Evolutionary conservation across 2,888 invertebrate genomes (phyloP), one percentile per base, ranked within the genome.

Genomic region (Ganaspis brasiliensis): DNA sequence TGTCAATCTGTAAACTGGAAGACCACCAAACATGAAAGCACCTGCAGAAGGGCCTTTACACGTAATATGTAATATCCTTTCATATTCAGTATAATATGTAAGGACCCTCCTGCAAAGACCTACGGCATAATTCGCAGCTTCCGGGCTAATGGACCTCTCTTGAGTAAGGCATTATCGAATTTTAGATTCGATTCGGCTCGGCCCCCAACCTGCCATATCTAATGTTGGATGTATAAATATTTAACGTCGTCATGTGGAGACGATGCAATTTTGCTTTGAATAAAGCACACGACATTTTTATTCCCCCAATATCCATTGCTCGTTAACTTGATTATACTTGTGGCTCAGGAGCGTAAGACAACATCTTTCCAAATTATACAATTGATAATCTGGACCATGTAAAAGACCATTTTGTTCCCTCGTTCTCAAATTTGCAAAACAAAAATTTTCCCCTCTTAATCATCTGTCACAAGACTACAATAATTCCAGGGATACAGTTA

Each of bases 111-210:
- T 72, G 75, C 21, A 40, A 45, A n/a, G 45, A 77, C 84, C 82
- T 82, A 78, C 80, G 81, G 84, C 84, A 87, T 89, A 88, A 89
- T 89, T 88, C 86, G 85, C 87, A 84, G 89, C 89, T 89, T 89
- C 89, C 88, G 89, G 89, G 89, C 88, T 86, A 88, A 87, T 86
- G 82, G 79, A 80, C 84, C 82, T 82, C 83, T 80, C 82, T 83
- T 88, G 89, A 90, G 87, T 89, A 86, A 90, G 90, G 90, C 90
- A 90, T 90, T 89, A 90, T 89, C 90, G 88, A 90, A 90, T 90
- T 90, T 90, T 86, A 87, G 89, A 90, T 90, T 90, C 88, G 90
- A 88, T 81, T 86, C 89, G 87, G 87, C 80, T 83, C 86, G 73
- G 83, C 87, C 87, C 85, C 82, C 84, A 79, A 75, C 81, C 78